Evolutionary conservation across 2,888 invertebrate genomes (phyloP), one percentile per base, ranked within the genome.

Genomic region (Drosophila subsilvestris): DNA sequence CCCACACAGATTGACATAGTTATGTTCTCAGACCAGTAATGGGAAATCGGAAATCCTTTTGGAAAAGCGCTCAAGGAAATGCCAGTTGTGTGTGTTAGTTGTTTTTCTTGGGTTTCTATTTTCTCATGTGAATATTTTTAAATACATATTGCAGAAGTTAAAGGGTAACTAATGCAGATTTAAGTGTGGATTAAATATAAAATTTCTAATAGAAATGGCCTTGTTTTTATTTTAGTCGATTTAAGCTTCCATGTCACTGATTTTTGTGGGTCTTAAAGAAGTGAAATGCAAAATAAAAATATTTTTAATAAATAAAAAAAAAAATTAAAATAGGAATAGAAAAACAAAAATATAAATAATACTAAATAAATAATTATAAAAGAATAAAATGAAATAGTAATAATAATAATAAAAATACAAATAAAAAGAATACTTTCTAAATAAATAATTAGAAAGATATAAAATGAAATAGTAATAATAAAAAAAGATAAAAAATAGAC

Each of bases 1-100:
- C 56, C 44, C 50, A 66, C 17, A 67, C 50, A 66, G 20, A 67
- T 66, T 67, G 66, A 67, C 66, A 67, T 50, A 66, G 66, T 66
- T 67, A 67, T 67, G 66, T 56, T 44, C 66, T 37, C 37, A 8
- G 66, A 10, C 37, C 14, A 50, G 37, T 45, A 57, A 66, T 67
- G 57, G 57, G 20, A 56, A 50, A 45, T 50, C 44, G 17, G 18
- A 18, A 45, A 45, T 18, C 17, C 9, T 4, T 18, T 43, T 45
- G 44, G 50, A 27, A 56, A 66, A 14, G 56, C 17, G 18, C 37
- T 29, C 22, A 56, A 45, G 43, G 42, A 47, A 44, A 63, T n/a
- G 32, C 18, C 8, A 25, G 47, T n/a, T 18, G 27, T 32, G 29
- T 7, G 7, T 18, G 20, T 32, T 10, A 12, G 32, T 10, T 12